Evolutionary conservation across 1,140 invertebrate species (phyloP).

Genomic region (Pygmarrhopalites habei): DNA sequence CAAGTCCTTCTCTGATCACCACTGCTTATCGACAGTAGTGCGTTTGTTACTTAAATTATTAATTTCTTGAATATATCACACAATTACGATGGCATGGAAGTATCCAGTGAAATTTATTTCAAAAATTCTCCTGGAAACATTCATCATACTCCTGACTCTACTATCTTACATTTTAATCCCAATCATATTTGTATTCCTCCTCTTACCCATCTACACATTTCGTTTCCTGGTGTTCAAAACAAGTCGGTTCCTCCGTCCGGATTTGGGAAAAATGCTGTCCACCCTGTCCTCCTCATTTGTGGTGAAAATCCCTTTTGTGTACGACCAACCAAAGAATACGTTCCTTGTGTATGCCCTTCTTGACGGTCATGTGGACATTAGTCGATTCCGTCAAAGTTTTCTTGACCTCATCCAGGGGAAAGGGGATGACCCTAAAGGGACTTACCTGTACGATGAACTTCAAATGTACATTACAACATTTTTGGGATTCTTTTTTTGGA

Average conservation of each 20-base stretch:
- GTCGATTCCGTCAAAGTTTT: background rate
- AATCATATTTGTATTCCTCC: background rate
- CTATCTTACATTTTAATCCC: background rate
- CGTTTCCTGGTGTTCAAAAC: background rate
- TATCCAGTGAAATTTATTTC: too few relatives aligned
- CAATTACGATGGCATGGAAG: too few relatives aligned
- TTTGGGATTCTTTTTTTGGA: slow-evolving; percentile 20
- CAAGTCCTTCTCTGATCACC: too few relatives aligned
- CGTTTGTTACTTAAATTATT: too few relatives aligned
- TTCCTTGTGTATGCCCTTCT: background rate
- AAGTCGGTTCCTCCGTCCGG: background rate
- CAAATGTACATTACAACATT: slow-evolving; percentile 2
- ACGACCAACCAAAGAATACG: background rate
- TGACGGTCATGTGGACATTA: background rate
- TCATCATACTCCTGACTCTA: too few relatives aligned
- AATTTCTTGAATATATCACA: too few relatives aligned
- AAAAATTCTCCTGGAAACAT: too few relatives aligned
- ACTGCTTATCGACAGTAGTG: too few relatives aligned
- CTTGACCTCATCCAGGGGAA: background rate
- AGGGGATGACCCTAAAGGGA: background rate
- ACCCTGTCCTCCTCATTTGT: background rate
- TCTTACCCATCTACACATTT: slow-evolving; percentile 10
- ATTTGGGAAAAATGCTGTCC: slow-evolving; percentile 5
- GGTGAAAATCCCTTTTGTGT: background rate
- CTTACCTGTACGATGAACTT: slow-evolving; percentile 6